phyloP scores from a whole-genome alignment of 2,888 invertebrate species.

The Drosophila imparisetae region DNA sequence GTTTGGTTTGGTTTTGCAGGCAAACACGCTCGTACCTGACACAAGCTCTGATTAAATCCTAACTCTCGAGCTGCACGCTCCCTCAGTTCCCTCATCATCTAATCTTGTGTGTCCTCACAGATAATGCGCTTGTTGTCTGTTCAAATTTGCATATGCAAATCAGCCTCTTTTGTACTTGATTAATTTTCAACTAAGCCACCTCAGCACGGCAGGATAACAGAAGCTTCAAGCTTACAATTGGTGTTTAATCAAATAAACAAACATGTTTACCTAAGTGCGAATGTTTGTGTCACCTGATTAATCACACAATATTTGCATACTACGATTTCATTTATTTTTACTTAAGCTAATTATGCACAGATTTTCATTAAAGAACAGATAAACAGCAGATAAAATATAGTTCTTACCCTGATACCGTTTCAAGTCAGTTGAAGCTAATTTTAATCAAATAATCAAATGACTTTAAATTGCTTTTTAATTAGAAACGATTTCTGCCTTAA shows the following conservation, averaged over 20 bases:
- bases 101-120: slow-evolving; percentile 25
- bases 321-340: not conserved
- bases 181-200: slow-evolving; percentile 54
- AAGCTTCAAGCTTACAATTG: slow-evolving; percentile 63
- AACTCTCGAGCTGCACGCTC: slow-evolving; percentile 7
- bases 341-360: slow-evolving; percentile 3
- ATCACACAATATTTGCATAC: slow-evolving; percentile 30
- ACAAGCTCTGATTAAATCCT: slow-evolving; percentile 24
- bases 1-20: not conserved
- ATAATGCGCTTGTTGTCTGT: slow-evolving; percentile 28
- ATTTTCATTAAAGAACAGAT: not conserved
- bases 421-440: not conserved
- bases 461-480: no score
- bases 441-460: no score
- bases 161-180: slow-evolving; percentile 49
- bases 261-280: slow-evolving; percentile 13
- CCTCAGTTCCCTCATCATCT: slow-evolving; percentile 29
- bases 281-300: slow-evolving; percentile 27
- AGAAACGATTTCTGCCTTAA: not conserved
- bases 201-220: slow-evolving; percentile 35
- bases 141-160: slow-evolving; percentile 68
- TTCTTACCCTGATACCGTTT: not conserved
- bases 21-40: not conserved
- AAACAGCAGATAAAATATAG: not conserved
- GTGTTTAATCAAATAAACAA: slow-evolving; percentile 69